Evolutionary conservation across 2,888 invertebrate species (phyloP).

Genomic region (Cryptocephalus primarius): DNA sequence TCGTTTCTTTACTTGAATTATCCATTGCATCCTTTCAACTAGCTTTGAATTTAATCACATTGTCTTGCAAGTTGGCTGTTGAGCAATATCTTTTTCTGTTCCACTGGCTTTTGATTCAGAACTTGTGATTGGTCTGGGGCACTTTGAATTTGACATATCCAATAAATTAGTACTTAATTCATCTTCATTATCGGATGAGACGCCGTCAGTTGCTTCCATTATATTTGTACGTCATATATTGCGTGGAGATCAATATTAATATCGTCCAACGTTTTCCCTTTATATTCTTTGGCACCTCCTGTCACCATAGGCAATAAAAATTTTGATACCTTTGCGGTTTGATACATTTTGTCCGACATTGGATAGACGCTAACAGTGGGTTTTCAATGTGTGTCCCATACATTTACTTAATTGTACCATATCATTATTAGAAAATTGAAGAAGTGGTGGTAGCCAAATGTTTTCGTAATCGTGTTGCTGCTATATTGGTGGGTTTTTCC

Average conservation of each 20-base stretch:
- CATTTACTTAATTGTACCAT: conserved; percentile 11
- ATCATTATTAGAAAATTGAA: conserved; percentile 9
- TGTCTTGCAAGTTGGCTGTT: too few species aligned
- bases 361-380: conserved; percentile 7
- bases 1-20: too few species aligned
- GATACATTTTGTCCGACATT: conserved; percentile 11
- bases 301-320: conserved; percentile 6
- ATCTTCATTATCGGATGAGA: too few species aligned
- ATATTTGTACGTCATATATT: conserved; percentile 45
- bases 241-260: conserved; percentile 36
- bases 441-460: conserved; percentile 11
- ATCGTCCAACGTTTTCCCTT: conserved; percentile 7
- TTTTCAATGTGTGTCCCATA: conserved; percentile 12
- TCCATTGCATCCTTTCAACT: too few species aligned
- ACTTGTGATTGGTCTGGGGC: too few species aligned
- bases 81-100: too few species aligned
- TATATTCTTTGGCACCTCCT: background rate
- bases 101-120: too few species aligned
- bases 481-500: conserved; percentile 4
- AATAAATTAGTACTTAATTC: too few species aligned
- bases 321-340: conserved; percentile 12
- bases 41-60: too few species aligned
- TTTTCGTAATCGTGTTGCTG: conserved; percentile 12
- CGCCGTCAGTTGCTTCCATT: too few species aligned
- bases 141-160: too few species aligned